Conservation (phyloP, 2,113 vertebrate genomes). For the Triplophysa dalaica region DNA sequence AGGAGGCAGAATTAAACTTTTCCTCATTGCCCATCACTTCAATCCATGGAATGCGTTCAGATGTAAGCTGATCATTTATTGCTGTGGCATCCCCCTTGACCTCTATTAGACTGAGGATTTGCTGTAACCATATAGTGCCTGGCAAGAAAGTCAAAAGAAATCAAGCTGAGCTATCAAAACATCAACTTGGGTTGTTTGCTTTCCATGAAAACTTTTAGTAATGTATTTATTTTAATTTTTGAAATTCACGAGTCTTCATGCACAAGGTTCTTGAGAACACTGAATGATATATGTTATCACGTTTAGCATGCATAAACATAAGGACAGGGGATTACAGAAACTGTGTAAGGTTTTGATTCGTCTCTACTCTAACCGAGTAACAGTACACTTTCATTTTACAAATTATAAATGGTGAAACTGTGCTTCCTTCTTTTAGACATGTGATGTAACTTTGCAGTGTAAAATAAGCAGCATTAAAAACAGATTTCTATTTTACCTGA, state of each 20-base stretch:
- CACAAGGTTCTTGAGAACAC: no score
- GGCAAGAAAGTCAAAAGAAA: background rate
- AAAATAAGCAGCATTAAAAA: background rate
- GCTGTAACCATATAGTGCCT: slow-evolving; percentile 73
- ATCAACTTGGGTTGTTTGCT: background rate
- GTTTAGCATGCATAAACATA: background rate
- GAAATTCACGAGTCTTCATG: no score
- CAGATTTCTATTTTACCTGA: slow-evolving; percentile 59
- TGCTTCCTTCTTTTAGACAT: background rate
- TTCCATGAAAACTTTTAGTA: no score
- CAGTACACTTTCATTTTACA: background rate
- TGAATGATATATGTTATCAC: background rate
- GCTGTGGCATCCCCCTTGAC: slow-evolving; percentile 55
- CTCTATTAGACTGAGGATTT: slow-evolving; percentile 65
- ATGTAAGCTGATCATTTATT: slow-evolving; percentile 18
- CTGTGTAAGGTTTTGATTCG: background rate
- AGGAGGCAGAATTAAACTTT: slow-evolving; percentile 44
- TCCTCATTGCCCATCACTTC: slow-evolving; percentile 51
- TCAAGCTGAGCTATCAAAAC: background rate
- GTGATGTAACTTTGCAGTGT: background rate
- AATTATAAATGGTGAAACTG: background rate
- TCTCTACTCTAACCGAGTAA: background rate
- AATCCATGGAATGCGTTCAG: slow-evolving; percentile 62
- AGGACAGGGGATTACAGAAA: background rate
- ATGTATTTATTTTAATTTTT: no score